Base-by-base conservation (phyloP, 2,113 vertebrate genomes). In the Cololabis saira region DNA sequence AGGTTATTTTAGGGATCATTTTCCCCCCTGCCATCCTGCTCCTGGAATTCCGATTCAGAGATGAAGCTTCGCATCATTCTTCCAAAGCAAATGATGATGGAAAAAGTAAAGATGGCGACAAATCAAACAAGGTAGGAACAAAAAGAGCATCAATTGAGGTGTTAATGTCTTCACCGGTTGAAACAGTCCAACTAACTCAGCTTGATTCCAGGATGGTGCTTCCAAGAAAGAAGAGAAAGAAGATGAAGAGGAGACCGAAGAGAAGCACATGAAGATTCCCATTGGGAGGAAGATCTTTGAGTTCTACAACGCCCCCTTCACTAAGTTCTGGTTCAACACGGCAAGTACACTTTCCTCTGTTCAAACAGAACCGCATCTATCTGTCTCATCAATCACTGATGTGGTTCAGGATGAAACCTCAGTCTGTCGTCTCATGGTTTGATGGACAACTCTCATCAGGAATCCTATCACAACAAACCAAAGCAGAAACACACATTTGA, bases 271-370 rank as follows among this genome's bases (percentile, higher is more conserved):
- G 1, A 94, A 92, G 42, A 89, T 96, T 68, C 97, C 98, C n/a
- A 95, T 98, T 0, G 95, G 95, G 44, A 93, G 85, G 58, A 96
- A 95, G 88, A 96, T 99, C 88, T 99, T 95, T 1, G 97, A 98
- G 86, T 99, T 99, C 88, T 99, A 99, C 73, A 98, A 95, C 0
- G 93, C 98, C 0, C 98, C 98, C 11, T 98, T 97, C 69, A 97
- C 97, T 71, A 99, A 99, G 87, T 99, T 99, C 89, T 99, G 98
- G 98, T 99, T 99, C 85, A 97, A 97, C 85, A 99, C 98, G 3
- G 98, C 93, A 87, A 94, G 94, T 76, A 24, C 12, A 33, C 22
- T 2, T 27, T 44, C 52, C 12, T 47, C 45, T 45, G 6, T 8
- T 16, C 24, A 27, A 27, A 27, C 24, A 27, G 24, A 27, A 27